Percentiles rank a stretch among this genome's conserved stretches.
phyloP scores from a whole-genome alignment of 2,888 invertebrate genomes.

The Ellobium chinense region DNA sequence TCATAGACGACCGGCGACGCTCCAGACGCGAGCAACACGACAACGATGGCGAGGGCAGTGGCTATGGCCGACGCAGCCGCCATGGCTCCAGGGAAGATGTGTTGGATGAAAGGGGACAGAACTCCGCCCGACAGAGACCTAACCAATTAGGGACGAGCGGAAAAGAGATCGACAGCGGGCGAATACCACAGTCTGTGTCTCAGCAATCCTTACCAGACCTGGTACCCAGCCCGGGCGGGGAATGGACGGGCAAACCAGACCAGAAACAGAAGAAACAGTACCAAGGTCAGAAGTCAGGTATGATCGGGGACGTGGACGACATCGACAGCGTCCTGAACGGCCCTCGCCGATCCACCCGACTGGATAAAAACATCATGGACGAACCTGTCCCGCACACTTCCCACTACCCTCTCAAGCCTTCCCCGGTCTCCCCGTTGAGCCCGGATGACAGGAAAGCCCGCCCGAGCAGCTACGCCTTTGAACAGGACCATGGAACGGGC shows the following conservation, averaged over 20 bases:
- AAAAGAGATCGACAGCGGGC: slow-evolving; percentile 56
- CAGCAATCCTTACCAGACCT: slow-evolving; percentile 63
- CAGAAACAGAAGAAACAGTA: slow-evolving; percentile 49
- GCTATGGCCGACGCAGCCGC: slow-evolving; percentile 55
- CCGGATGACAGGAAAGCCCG: slow-evolving; percentile 42
- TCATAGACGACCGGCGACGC: slow-evolving; percentile 63
- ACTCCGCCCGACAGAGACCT: slow-evolving; percentile 53
- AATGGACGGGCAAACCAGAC: slow-evolving; percentile 42
- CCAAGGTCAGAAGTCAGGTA: slow-evolving; percentile 56
- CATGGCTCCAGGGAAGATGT: slow-evolving; percentile 67
- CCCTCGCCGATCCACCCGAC: slow-evolving; percentile 22
- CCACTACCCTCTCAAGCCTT: slow-evolving; percentile 55
- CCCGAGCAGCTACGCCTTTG: slow-evolving; percentile 56
- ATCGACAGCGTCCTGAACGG: slow-evolving; percentile 70
- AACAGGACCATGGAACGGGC: slow-evolving; percentile 32
- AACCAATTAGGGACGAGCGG: slow-evolving; percentile 64
- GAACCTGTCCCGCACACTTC: slow-evolving; percentile 53
- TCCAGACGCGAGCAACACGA: slow-evolving; percentile 49
- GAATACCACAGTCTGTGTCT: slow-evolving; percentile 52
- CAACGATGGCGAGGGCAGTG: slow-evolving; percentile 54
- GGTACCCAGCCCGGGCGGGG: slow-evolving; percentile 50
- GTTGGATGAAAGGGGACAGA: slow-evolving; percentile 59
- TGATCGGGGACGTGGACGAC: slow-evolving; percentile 58
- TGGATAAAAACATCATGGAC: slow-evolving; percentile 50
- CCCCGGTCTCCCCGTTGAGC: slow-evolving; percentile 47